Percentiles rank a stretch among this genome's conserved stretches.
These are phyloP conservation scores for Scaptodrosophila lebanonensis DNA, from an alignment of 1,140 invertebrate genomes.

Conservation along the genomic window DNA sequence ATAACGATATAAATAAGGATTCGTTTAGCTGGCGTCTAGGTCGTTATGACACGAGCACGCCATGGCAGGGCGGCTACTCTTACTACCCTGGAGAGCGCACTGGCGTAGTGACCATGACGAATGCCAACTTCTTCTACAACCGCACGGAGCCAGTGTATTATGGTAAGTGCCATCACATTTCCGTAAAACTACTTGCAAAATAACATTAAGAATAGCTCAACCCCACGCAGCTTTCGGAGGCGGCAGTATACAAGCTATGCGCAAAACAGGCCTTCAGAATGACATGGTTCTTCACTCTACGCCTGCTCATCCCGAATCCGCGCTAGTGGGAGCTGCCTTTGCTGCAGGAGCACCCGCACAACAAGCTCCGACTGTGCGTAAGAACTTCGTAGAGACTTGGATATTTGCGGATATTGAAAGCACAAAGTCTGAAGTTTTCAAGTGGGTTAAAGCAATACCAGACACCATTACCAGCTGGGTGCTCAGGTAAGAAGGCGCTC, in stretches of 20 bases:
- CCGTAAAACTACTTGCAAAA: too few relatives aligned
- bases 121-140: conserved; percentile 67
- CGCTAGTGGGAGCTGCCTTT: neutral
- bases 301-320: neutral
- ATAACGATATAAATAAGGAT: conserved; percentile 55
- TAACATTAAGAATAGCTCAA: too few relatives aligned
- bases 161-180: conserved; percentile 23
- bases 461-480: conserved; percentile 96
- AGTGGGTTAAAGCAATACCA: conserved; percentile 81
- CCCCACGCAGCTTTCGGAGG: conserved; percentile 14
- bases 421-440: conserved; percentile 57
- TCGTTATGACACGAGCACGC: conserved; percentile 54
- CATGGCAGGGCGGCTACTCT: conserved; percentile 68
- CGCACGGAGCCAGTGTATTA: conserved; percentile 36
- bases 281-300: neutral
- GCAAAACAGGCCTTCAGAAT: conserved; percentile 26
- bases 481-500: too few relatives aligned
- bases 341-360: neutral
- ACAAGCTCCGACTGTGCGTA: conserved; percentile 46
- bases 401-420: conserved; percentile 67
- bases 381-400: conserved; percentile 70
- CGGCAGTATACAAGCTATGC: conserved; percentile 10
- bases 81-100: conserved; percentile 59
- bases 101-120: conserved; percentile 69
- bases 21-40: conserved; percentile 73